Percentiles rank a stretch among this genome's conserved stretches.
These are phyloP conservation scores for Solenopsis invicta DNA, from an alignment of 1,140 invertebrate genomes.

Conservation along the genomic window DNA sequence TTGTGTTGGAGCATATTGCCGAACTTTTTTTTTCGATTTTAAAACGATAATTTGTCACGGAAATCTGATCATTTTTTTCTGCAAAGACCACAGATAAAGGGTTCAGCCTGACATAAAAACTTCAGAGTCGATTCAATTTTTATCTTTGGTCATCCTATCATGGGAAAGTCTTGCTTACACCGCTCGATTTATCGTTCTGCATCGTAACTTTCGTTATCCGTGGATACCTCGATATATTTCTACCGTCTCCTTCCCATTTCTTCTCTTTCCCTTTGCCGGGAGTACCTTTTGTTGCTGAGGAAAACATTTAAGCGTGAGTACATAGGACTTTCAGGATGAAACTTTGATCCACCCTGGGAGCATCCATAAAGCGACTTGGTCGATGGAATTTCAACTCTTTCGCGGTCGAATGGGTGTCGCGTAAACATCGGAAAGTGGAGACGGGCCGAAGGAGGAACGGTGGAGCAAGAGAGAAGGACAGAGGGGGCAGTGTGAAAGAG, in stretches of 20 bases:
- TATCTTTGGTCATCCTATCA: constrained; percentile 42
- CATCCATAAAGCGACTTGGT: constrained; percentile 55
- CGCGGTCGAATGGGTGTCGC: constrained; percentile 48
- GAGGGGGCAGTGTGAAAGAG: neutral
- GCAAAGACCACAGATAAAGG: constrained; percentile 16
- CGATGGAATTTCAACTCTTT: constrained; percentile 62
- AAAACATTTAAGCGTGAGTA: constrained; percentile 58
- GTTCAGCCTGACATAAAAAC: constrained; percentile 19
- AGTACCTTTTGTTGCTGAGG: constrained; percentile 56
- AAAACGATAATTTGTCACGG: neutral
- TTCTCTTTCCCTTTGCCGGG: constrained; percentile 11
- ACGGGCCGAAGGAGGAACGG: neutral
- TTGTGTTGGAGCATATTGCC: neutral
- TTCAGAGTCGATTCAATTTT: constrained; percentile 56
- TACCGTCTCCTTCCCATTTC: neutral
- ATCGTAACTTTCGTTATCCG: constrained; percentile 58
- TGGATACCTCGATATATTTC: constrained; percentile 41
- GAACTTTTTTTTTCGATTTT: neutral
- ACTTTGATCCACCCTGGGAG: constrained; percentile 65
- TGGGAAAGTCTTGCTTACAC: neutral
- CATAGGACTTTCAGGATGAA: constrained; percentile 50
- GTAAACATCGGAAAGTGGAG: constrained; percentile 7
- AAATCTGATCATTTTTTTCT: neutral
- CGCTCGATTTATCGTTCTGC: constrained; percentile 54
- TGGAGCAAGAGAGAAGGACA: neutral